phyloP scores from a whole-genome alignment of 2,113 vertebrate species.

The Cyphomyrus plagiostoma region DNA sequence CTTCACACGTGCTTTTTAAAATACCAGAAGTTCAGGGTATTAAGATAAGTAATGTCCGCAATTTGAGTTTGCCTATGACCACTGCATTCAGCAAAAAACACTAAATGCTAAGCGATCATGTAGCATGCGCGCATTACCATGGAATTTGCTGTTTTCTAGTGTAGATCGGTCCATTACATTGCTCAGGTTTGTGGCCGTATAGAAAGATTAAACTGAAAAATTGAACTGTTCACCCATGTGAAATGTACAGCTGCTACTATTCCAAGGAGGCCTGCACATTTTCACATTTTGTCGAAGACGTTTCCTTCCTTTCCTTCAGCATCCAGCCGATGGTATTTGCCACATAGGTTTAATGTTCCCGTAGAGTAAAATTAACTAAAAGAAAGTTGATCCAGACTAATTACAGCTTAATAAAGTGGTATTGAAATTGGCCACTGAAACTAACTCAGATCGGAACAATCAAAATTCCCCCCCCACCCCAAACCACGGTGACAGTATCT shows the following conservation, averaged over 20 bases:
- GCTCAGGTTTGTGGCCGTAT: background rate
- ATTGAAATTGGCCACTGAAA: slow-evolving; percentile 3
- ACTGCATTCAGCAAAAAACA: background rate
- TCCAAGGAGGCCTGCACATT: background rate
- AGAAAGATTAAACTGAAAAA: background rate
- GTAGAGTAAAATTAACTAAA: background rate
- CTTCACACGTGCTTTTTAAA: background rate
- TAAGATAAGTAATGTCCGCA: background rate
- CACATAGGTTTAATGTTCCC: slow-evolving; percentile 4
- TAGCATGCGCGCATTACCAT: background rate
- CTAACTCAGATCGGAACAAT: background rate
- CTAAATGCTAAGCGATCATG: background rate
- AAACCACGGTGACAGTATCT: background rate
- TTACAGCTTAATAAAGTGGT: slow-evolving; percentile 8
- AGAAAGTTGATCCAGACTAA: slow-evolving; percentile 16
- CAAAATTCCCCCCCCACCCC: background rate
- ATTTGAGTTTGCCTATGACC: background rate
- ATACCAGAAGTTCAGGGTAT: background rate
- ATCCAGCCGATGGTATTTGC: background rate
- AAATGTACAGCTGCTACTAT: background rate
- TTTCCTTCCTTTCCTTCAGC: background rate
- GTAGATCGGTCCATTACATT: background rate
- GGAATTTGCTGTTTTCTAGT: background rate
- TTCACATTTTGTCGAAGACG: background rate
- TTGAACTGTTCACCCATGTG: background rate